Conservation (phyloP, 53 echinoderm and acorn worm species). For the Temnopleurus reevesii region DNA sequence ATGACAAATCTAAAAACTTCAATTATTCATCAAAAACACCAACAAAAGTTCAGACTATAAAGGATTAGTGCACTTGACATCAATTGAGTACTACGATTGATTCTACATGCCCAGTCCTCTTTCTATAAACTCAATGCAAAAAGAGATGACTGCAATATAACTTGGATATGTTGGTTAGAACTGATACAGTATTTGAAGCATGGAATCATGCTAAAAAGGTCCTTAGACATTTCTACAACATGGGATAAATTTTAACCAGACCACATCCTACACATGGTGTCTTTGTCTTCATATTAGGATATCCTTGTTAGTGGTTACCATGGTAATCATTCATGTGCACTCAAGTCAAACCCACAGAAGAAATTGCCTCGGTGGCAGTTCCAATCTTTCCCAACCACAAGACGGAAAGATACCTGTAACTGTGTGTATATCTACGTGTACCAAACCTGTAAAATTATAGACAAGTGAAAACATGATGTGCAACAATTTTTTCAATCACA, state of each 20-base stretch:
- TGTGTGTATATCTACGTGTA: too few relatives aligned
- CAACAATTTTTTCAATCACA: too few relatives aligned
- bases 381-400: too few relatives aligned
- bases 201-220: background rate
- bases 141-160: background rate
- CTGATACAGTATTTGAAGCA: background rate
- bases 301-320: background rate
- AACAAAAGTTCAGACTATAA: background rate
- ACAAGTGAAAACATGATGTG: too few relatives aligned
- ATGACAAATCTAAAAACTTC: background rate
- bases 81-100: background rate
- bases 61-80: slow-evolving; percentile 9
- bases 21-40: slow-evolving; percentile 16
- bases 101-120: background rate
- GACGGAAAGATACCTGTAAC: too few relatives aligned
- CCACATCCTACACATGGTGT: background rate
- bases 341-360: background rate
- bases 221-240: background rate
- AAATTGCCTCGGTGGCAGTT: background rate
- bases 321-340: background rate
- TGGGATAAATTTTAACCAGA: background rate
- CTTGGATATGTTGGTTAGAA: too few relatives aligned
- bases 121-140: background rate
- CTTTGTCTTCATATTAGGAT: slow-evolving; percentile 1
- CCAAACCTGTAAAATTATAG: too few relatives aligned